Evolutionary conservation across 2,113 vertebrate genomes (phyloP).

Genomic region (Myiagra hebetior): DNA sequence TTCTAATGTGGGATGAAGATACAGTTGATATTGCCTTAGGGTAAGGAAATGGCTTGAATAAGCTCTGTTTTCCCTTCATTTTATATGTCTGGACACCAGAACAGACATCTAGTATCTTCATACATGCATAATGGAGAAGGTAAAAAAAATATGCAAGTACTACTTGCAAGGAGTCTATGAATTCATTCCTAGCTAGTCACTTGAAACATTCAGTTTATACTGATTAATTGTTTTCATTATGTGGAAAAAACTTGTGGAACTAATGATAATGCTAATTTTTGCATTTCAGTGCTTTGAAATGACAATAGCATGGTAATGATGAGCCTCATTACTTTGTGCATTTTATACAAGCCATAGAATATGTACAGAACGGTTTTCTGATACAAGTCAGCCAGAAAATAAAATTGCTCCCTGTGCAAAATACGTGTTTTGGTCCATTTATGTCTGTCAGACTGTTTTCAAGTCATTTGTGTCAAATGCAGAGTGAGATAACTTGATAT

Average conservation of each 20-base stretch:
- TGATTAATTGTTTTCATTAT: conserved; percentile 68
- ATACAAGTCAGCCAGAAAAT: conserved; percentile 8
- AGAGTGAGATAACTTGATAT: neutral
- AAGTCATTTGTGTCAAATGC: neutral
- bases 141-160: neutral
- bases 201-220: conserved; percentile 59
- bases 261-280: conserved; percentile 68
- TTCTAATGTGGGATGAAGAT: neutral
- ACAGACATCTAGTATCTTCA: neutral
- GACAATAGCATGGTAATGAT: conserved; percentile 49
- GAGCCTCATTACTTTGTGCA: conserved; percentile 24
- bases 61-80: neutral
- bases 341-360: conserved; percentile 50
- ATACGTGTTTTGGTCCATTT: neutral
- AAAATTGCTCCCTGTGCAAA: neutral
- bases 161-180: neutral
- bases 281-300: conserved; percentile 64
- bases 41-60: neutral
- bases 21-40: neutral
- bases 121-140: neutral
- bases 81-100: neutral
- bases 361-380: neutral
- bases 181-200: conserved; percentile 29
- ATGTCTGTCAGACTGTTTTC: neutral
- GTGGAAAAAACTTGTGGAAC: conserved; percentile 62